phyloP scores from a whole-genome alignment of 2,888 invertebrate species.

The Volucella bombylans region DNA sequence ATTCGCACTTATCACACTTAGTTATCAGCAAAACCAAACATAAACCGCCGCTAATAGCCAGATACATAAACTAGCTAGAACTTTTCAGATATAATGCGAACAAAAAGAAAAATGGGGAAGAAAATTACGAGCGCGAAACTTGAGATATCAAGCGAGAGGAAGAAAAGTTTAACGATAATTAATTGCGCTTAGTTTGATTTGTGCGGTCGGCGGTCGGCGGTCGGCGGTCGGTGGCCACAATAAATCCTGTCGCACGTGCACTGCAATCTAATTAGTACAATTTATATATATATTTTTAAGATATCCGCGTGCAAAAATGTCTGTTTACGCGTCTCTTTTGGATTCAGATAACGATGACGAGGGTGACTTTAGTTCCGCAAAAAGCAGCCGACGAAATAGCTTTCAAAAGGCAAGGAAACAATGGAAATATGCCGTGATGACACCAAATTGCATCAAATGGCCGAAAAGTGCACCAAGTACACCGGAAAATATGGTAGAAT shows the following conservation, averaged over 20 bases:
- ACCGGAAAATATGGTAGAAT: slow-evolving; percentile 3
- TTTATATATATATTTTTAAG: no score
- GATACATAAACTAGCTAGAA: slow-evolving; percentile 28
- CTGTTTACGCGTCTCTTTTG: slow-evolving; percentile 56
- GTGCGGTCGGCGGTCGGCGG: not conserved
- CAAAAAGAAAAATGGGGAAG: slow-evolving; percentile 20
- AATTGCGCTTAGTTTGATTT: slow-evolving; percentile 36
- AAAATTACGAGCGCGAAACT: slow-evolving; percentile 22
- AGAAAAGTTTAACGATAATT: slow-evolving; percentile 47
- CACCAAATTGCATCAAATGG: slow-evolving; percentile 48
- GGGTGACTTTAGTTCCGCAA: slow-evolving; percentile 18
- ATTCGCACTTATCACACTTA: slow-evolving; percentile 1
- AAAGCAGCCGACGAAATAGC: slow-evolving; percentile 42
- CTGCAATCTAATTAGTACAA: slow-evolving; percentile 44
- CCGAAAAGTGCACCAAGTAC: slow-evolving; percentile 31
- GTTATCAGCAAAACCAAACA: slow-evolving; percentile 43
- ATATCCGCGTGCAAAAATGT: slow-evolving; percentile 58
- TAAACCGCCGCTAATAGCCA: slow-evolving; percentile 38
- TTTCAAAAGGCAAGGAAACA: slow-evolving; percentile 47
- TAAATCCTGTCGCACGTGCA: slow-evolving; percentile 38
- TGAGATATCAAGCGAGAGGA: slow-evolving; percentile 39
- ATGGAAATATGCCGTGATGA: slow-evolving; percentile 49
- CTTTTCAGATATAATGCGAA: slow-evolving; percentile 41
- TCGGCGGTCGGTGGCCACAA: slow-evolving; percentile 18
- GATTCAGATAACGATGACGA: slow-evolving; percentile 54